Evolutionary conservation across 1,140 invertebrate species (phyloP).

Genomic region (Thrips palmi): DNA sequence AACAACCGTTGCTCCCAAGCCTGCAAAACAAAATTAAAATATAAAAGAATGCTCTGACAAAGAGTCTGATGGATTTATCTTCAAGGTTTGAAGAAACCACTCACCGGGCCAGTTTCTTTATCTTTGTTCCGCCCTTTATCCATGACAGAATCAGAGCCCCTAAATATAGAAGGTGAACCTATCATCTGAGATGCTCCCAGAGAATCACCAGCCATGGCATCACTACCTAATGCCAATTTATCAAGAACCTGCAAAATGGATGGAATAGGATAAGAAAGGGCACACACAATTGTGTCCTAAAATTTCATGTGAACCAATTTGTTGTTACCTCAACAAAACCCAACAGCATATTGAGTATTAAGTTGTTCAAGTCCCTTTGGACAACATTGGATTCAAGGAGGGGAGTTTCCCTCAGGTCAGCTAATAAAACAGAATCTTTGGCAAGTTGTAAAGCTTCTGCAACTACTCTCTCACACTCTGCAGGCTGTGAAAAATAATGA

Average conservation of each 20-base stretch:
- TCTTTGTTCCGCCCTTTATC: too few relatives aligned
- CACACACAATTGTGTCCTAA: conserved; percentile 6
- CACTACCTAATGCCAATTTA: conserved; percentile 39
- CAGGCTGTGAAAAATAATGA: conserved; percentile 40
- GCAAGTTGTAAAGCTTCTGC: conserved; percentile 68
- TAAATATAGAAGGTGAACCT: conserved; percentile 34
- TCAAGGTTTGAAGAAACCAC: too few relatives aligned
- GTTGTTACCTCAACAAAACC: conserved; percentile 21
- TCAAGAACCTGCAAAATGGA: conserved; percentile 42
- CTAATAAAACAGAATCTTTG: conserved; percentile 62
- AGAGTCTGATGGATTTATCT: too few relatives aligned
- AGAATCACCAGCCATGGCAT: conserved; percentile 29
- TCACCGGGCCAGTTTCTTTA: too few relatives aligned
- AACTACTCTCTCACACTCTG: conserved; percentile 62
- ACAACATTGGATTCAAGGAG: conserved; percentile 43
- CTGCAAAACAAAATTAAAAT: conserved; percentile 23
- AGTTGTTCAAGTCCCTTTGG: conserved; percentile 40
- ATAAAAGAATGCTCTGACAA: conserved; percentile 1
- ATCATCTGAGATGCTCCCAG: conserved; percentile 40
- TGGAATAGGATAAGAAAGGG: conserved; percentile 15
- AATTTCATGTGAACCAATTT: neutral
- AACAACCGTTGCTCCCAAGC: conserved; percentile 64
- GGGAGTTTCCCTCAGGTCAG: conserved; percentile 46
- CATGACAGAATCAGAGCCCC: too few relatives aligned
- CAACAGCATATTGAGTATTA: conserved; percentile 48